These are phyloP conservation scores for Lingula anatina DNA, from an alignment of 2,888 invertebrate species.

Conservation along the genomic window DNA sequence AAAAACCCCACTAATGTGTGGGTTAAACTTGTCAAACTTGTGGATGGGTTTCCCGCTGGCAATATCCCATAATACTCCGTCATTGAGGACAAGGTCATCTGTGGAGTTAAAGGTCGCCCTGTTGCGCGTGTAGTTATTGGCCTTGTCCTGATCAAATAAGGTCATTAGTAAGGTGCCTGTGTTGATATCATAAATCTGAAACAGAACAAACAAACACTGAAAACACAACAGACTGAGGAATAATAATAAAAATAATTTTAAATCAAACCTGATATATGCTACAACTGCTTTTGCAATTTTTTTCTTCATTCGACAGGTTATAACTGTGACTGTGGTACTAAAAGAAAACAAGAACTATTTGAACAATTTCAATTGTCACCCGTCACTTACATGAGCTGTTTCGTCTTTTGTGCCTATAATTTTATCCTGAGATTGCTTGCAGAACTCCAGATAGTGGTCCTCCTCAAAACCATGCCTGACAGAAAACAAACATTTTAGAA, in stretches of 20 bases:
- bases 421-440: constrained; percentile 71
- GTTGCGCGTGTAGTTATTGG: constrained; percentile 91
- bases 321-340: no score
- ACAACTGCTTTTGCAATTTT: no score
- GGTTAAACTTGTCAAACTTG: constrained; percentile 96
- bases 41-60: constrained; percentile 79
- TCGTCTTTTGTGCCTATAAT: constrained; percentile 85
- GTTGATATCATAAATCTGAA: constrained; percentile 79
- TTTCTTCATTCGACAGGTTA: no score
- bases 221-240: no score
- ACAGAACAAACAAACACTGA: constrained; percentile 14
- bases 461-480: constrained; percentile 69
- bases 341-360: no score
- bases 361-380: no score
- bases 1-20: constrained; percentile 89
- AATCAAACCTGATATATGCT: no score
- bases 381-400: constrained; percentile 64
- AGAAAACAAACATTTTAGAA: no score
- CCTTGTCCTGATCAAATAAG: constrained; percentile 70
- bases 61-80: constrained; percentile 94
- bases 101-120: constrained; percentile 89
- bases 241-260: constrained; percentile 2
- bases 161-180: constrained; percentile 71
- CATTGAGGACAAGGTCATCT: constrained; percentile 89
- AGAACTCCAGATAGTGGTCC: constrained; percentile 89